Percentiles rank a stretch among this genome's conserved stretches.
Evolutionary conservation across 2,113 vertebrate species (phyloP).

Genomic region (Mormyrus lacerda): DNA sequence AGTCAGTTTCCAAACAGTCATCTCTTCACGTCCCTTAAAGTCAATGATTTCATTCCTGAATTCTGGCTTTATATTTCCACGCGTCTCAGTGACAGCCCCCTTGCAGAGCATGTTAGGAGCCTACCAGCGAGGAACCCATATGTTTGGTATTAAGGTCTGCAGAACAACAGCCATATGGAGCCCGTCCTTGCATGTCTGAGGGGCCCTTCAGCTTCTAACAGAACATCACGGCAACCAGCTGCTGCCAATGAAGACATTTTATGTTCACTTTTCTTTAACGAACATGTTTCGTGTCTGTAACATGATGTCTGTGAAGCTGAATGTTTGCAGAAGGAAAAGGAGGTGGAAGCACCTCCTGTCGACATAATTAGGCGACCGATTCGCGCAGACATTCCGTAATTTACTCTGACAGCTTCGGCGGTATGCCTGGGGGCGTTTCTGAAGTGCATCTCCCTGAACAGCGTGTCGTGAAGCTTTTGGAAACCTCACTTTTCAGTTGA

Average conservation of each 20-base stretch:
- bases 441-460: background rate
- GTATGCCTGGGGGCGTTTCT: background rate
- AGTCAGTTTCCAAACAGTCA: background rate
- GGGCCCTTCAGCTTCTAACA: constrained; percentile 20
- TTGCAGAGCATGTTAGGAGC: constrained; percentile 45
- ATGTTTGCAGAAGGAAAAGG: background rate
- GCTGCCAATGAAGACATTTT: constrained; percentile 30
- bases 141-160: constrained; percentile 62
- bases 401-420: background rate
- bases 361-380: background rate
- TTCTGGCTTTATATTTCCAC: constrained; percentile 28
- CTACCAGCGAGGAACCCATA: constrained; percentile 48
- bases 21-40: background rate
- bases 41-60: background rate
- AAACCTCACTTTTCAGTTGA: background rate
- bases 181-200: constrained; percentile 30
- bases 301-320: constrained; percentile 27
- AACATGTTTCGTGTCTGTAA: constrained; percentile 17
- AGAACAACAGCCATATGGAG: constrained; percentile 37
- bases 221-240: constrained; percentile 18
- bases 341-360: background rate
- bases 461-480: background rate
- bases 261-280: constrained; percentile 11
- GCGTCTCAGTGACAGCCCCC: constrained; percentile 45
- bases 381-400: background rate